Conservation (phyloP, 2,113 vertebrate genomes). For the Lepus americanus region DNA sequence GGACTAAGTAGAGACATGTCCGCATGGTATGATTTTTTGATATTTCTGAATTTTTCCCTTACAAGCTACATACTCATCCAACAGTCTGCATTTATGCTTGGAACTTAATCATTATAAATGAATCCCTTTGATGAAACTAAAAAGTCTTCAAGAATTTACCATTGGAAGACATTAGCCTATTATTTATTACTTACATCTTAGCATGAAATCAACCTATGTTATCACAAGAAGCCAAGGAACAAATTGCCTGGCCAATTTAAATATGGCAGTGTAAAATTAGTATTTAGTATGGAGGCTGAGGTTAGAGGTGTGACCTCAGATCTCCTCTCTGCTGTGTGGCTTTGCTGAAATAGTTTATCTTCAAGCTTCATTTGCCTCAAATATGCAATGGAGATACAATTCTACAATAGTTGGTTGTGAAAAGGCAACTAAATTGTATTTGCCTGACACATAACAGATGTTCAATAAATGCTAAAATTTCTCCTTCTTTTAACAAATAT, state of each 20-base stretch:
- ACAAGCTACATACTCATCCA: not conserved
- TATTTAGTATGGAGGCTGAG: not conserved
- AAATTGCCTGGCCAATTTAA: not conserved
- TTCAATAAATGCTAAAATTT: not conserved
- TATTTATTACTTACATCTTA: conserved; percentile 31
- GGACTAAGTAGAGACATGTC: not conserved
- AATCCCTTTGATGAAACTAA: not conserved
- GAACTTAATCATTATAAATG: conserved; percentile 26
- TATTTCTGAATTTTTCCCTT: not conserved
- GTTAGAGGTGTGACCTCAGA: not conserved
- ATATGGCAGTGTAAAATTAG: not conserved
- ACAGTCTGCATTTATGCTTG: not conserved
- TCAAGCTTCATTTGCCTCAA: not conserved
- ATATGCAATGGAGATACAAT: not conserved
- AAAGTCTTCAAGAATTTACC: not conserved
- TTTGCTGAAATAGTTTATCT: conserved; percentile 10
- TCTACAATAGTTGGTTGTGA: not conserved
- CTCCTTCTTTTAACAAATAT: not conserved
- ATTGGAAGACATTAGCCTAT: not conserved
- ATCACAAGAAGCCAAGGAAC: not conserved
- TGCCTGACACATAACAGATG: not conserved
- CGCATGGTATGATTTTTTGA: not conserved
- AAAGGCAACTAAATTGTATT: not conserved
- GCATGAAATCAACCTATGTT: conserved; percentile 7
- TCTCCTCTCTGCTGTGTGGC: not conserved